phyloP scores from a whole-genome alignment of 1,140 invertebrate species.

The Lepidurus couesii region DNA sequence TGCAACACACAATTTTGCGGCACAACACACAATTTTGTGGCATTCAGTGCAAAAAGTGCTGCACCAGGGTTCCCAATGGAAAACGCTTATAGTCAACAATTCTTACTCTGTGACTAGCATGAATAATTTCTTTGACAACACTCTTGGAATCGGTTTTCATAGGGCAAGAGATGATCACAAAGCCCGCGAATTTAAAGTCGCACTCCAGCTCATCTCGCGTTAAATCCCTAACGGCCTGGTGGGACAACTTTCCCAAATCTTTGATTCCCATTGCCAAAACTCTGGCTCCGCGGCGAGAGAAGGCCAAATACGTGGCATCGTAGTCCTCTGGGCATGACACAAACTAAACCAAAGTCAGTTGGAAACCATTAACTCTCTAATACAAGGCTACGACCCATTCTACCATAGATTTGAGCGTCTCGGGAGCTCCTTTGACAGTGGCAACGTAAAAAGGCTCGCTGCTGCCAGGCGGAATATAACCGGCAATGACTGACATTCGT shows the following conservation, averaged over 20 bases:
- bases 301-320: slow-evolving; percentile 75
- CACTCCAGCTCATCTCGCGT: slow-evolving; percentile 80
- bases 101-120: slow-evolving; percentile 77
- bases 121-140: slow-evolving; percentile 86
- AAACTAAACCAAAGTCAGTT: slow-evolving; percentile 52
- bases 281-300: slow-evolving; percentile 85
- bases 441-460: slow-evolving; percentile 80
- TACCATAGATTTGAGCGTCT: slow-evolving; percentile 89
- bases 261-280: slow-evolving; percentile 88
- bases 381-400: slow-evolving; percentile 3
- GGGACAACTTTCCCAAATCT: slow-evolving; percentile 62
- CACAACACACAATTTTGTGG: no score
- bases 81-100: slow-evolving; percentile 15
- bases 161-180: slow-evolving; percentile 98
- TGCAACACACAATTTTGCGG: no score
- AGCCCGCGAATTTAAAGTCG: slow-evolving; percentile 87
- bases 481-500: slow-evolving; percentile 94
- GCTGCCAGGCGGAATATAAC: slow-evolving; percentile 67
- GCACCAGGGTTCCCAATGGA: no score
- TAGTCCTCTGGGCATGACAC: slow-evolving; percentile 60
- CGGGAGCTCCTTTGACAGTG: slow-evolving; percentile 96
- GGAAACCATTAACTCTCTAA: slow-evolving; percentile 28
- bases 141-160: slow-evolving; percentile 90
- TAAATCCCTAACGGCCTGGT: slow-evolving; percentile 69
- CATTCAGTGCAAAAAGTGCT: no score